Conservation (phyloP, 2,797 vertebrate species). For the Neoniphon sammara region DNA sequence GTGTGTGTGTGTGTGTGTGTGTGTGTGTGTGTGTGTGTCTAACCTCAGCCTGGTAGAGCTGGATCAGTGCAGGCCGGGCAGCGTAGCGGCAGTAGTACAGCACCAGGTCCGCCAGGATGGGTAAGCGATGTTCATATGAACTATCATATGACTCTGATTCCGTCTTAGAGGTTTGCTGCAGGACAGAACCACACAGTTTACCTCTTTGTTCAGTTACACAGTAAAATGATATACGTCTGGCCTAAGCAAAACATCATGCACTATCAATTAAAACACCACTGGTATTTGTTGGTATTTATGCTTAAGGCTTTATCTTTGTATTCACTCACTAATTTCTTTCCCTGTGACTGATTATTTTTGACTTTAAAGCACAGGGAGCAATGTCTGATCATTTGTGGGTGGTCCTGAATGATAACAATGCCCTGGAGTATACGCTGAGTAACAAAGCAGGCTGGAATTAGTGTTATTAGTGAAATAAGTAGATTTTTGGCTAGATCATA, state of each 20-base stretch:
- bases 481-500: too few species aligned
- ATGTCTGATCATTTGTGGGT: neutral
- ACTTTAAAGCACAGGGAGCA: too few species aligned
- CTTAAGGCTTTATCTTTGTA: neutral
- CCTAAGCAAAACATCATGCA: neutral
- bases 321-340: too few species aligned
- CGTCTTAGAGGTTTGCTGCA: conserved; percentile 86
- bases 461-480: neutral
- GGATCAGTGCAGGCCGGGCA: conserved; percentile 86
- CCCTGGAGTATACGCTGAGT: neutral
- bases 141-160: conserved; percentile 84
- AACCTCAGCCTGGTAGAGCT: conserved; percentile 96
- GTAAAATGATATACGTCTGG: neutral
- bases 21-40: conserved; percentile 18
- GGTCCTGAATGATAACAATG: neutral
- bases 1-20: conserved; percentile 20
- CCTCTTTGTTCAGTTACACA: neutral
- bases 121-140: conserved; percentile 83
- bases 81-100: conserved; percentile 96
- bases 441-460: conserved; percentile 11
- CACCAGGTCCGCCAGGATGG: conserved; percentile 95
- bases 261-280: neutral
- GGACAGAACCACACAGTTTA: conserved; percentile 14
- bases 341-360: too few species aligned
- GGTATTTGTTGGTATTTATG: neutral